A percentile compares a stretch with the other conserved stretches of the same genome.
Conservation (phyloP, 1,140 invertebrate genomes). For the Centruroides sculpturatus region DNA sequence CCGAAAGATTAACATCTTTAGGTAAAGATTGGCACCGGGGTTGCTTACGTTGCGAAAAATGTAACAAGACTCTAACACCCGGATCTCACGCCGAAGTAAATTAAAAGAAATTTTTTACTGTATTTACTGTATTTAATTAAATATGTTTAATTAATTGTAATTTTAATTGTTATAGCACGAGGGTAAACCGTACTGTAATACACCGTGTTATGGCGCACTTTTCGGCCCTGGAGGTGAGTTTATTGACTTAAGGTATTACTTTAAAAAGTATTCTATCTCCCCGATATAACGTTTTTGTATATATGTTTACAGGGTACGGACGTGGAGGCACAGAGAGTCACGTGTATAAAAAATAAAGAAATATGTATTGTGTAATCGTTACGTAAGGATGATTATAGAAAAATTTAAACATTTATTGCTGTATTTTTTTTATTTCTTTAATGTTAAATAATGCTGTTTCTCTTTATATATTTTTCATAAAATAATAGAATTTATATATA, state of each 20-base stretch:
- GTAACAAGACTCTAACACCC: slow-evolving; percentile 56
- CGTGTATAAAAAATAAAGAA: slow-evolving; percentile 38
- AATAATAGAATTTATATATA: no score
- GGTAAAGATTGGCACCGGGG: slow-evolving; percentile 64
- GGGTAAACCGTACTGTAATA: slow-evolving; percentile 60
- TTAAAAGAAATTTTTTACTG: not conserved
- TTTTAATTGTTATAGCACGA: slow-evolving; percentile 42
- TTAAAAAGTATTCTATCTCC: no score
- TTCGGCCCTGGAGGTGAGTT: slow-evolving; percentile 51
- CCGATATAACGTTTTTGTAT: not conserved
- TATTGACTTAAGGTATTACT: not conserved
- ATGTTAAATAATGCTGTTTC: no score
- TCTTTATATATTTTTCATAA: no score
- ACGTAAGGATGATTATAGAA: no score
- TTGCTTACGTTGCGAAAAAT: slow-evolving; percentile 59
- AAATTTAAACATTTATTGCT: no score
- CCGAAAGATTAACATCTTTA: slow-evolving; percentile 57
- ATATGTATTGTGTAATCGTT: no score
- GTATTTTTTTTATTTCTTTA: no score
- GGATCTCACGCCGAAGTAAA: slow-evolving; percentile 42
- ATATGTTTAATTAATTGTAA: no score
- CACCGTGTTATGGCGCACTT: slow-evolving; percentile 54
- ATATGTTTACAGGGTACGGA: slow-evolving; percentile 39
- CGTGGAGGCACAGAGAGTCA: slow-evolving; percentile 48
- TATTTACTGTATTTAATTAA: no score